Evolutionary conservation across 2,113 vertebrate genomes (phyloP).

Genomic region (Lophochroa leadbeateri): DNA sequence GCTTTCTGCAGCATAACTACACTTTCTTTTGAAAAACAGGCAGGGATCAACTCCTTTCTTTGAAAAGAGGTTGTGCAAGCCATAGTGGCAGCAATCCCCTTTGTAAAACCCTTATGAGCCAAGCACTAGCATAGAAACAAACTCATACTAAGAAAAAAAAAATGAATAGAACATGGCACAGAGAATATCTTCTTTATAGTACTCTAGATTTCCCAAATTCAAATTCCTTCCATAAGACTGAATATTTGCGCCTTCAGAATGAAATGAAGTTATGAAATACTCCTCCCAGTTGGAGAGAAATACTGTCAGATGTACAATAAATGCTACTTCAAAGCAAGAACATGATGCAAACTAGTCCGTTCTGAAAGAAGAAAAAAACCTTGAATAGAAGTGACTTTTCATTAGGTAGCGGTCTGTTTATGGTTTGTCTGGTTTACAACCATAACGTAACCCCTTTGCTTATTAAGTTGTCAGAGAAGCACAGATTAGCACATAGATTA

Average conservation of each 20-base stretch:
- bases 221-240: background rate
- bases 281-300: background rate
- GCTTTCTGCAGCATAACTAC: background rate
- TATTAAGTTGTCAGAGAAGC: slow-evolving; percentile 24
- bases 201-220: background rate
- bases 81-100: background rate
- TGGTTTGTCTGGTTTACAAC: slow-evolving; percentile 32
- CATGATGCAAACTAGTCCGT: background rate
- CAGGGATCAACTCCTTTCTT: background rate
- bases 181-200: background rate
- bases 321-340: slow-evolving; percentile 1
- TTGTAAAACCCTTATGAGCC: background rate
- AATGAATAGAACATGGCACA: background rate
- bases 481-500: slow-evolving; percentile 41
- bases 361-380: background rate
- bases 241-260: background rate
- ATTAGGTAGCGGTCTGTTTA: slow-evolving; percentile 20
- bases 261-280: background rate
- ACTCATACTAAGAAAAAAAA: background rate
- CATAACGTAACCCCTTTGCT: background rate
- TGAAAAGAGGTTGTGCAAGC: background rate
- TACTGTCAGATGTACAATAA: slow-evolving; percentile 5
- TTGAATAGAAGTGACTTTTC: background rate
- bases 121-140: background rate
- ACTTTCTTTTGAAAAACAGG: background rate